Evolutionary conservation across 2,797 vertebrate species (phyloP), one percentile per base, ranked within the genome.

Genomic region (Lerista edwardsae): DNA sequence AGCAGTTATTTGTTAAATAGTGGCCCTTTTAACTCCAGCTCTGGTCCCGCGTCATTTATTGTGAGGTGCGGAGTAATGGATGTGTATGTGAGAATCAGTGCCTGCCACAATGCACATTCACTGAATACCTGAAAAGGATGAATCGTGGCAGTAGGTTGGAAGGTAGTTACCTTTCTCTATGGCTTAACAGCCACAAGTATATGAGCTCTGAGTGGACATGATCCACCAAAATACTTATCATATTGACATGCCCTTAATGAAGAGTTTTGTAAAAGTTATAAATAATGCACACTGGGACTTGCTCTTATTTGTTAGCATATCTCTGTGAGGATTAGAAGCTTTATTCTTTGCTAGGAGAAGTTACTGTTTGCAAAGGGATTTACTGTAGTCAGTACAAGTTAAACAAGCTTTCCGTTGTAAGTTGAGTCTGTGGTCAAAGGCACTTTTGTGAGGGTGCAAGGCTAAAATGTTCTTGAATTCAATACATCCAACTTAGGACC

Each of bases 391-490:
- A 79, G 62, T 69, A 85, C 59, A 88, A 87, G 77, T 86, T 75
- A 89, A 93, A 86, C 4, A 90, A 79, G 61, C 29, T 86, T 29
- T 78, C 51, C 67, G 74, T 86, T 91, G 84, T 83, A 86, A 68
- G 12, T 67, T 82, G 74, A 3, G n/a, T 36, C 81, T 87, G 72
- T 61, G 68, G 88, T 86, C 84, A 93, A 91, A 89, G 84, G 85
- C 67, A 91, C 75, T 92, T 92, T 90, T 71, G 25, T 86, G 83
- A 34, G 83, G 44, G 77, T 3, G 82, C 88, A 92, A 79, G 76
- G 73, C 83, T 90, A 90, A 88, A 34, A 86, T 1, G 23, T 57
- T 77, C 79, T 85, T 88, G 72, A 62, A 84, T 78, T 69, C 15
- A 23, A 15, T 34, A 36, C 64, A 76, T 88, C 71, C 69, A 80